Evolutionary conservation across 2,888 invertebrate species (phyloP).

Genomic region (Sarcophaga variegata): DNA sequence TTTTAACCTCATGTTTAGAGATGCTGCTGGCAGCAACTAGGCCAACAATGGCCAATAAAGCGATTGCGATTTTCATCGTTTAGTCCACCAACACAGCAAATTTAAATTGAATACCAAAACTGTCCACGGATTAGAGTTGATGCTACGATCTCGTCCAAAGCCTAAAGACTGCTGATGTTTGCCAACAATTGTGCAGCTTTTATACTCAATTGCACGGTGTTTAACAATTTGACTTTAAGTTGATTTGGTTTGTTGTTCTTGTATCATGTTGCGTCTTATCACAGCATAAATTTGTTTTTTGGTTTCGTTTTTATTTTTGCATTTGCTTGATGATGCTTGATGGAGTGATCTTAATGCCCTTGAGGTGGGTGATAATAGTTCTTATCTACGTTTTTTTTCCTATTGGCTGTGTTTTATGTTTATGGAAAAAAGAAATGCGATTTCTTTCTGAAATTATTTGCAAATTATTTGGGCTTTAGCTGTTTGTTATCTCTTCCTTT

Average conservation of each 20-base stretch:
- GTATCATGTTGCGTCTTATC: constrained; percentile 29
- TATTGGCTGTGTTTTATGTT: no score
- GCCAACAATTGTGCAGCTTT: constrained; percentile 81
- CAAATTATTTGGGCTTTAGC: no score
- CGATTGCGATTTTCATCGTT: constrained; percentile 71
- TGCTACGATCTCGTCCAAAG: constrained; percentile 68
- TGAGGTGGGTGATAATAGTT: not conserved
- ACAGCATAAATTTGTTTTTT: not conserved
- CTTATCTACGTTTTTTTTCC: not conserved
- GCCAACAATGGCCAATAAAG: constrained; percentile 71
- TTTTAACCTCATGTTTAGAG: constrained; percentile 70
- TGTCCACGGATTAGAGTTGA: no score
- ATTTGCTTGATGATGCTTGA: constrained; percentile 81
- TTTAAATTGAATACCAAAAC: no score
- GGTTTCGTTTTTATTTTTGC: no score
- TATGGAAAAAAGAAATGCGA: no score
- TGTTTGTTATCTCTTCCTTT: no score
- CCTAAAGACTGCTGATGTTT: constrained; percentile 76
- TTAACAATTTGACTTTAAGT: not conserved
- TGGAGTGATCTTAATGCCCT: not conserved
- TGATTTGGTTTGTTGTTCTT: not conserved
- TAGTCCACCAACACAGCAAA: constrained; percentile 31
- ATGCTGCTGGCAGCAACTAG: constrained; percentile 65
- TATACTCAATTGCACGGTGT: not conserved
- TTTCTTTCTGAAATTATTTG: no score